Conservation (phyloP, 2,888 invertebrate species). For the Leucophenga montana region DNA sequence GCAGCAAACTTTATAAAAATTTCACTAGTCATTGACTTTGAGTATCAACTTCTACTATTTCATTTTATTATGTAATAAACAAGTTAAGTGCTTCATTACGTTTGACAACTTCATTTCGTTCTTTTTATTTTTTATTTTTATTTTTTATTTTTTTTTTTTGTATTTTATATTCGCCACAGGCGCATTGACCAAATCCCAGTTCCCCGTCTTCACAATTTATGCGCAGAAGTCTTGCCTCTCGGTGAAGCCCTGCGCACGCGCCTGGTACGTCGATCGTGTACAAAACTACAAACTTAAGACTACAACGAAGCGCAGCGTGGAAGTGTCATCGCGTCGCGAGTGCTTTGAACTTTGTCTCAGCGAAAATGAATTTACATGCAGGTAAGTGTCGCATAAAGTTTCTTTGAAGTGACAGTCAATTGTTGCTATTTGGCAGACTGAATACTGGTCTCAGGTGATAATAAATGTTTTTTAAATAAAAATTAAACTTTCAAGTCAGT, state of each 20-base stretch:
- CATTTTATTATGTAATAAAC: too few relatives aligned
- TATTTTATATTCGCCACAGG: conserved; percentile 76
- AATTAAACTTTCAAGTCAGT: too few relatives aligned
- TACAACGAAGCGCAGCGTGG: conserved; percentile 83
- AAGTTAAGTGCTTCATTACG: too few relatives aligned
- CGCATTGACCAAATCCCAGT: conserved; percentile 92
- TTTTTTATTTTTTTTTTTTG: conserved; percentile 19
- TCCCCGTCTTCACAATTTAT: conserved; percentile 96
- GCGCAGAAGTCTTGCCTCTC: conserved; percentile 94
- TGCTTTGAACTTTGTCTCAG: conserved; percentile 92
- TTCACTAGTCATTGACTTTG: too few relatives aligned
- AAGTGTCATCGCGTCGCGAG: conserved; percentile 86
- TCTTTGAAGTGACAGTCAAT: background rate
- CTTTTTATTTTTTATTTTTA: too few relatives aligned
- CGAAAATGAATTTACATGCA: conserved; percentile 93
- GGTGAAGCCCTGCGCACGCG: conserved; percentile 89
- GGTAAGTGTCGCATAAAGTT: conserved; percentile 76
- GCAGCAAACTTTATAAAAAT: too few relatives aligned
- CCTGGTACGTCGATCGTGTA: conserved; percentile 95
- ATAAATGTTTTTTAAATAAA: too few relatives aligned
- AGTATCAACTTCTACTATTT: too few relatives aligned
- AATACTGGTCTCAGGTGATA: too few relatives aligned
- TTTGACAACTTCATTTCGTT: too few relatives aligned
- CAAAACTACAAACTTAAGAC: conserved; percentile 89
- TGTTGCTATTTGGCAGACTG: too few relatives aligned